phyloP scores from a whole-genome alignment of 2,113 vertebrate genomes.

The Psittacus erithacus region DNA sequence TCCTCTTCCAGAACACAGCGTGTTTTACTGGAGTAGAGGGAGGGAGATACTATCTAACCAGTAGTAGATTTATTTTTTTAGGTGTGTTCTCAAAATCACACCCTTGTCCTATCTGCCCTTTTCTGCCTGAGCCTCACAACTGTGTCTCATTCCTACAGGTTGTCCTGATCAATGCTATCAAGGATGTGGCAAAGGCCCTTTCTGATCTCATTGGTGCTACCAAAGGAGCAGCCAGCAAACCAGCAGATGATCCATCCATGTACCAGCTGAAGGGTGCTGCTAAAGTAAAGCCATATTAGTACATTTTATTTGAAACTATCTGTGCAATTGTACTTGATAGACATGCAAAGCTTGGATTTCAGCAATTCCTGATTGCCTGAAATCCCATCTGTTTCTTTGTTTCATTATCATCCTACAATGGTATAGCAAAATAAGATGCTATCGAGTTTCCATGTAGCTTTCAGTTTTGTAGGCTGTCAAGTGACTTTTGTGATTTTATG shows the following conservation, averaged over 20 bases:
- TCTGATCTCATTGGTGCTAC: slow-evolving; percentile 97
- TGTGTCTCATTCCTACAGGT: slow-evolving; percentile 76
- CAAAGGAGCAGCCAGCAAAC: slow-evolving; percentile 95
- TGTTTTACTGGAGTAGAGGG: background rate
- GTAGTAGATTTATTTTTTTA: background rate
- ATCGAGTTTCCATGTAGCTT: background rate
- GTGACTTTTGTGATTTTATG: background rate
- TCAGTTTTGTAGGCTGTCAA: background rate
- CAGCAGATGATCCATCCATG: slow-evolving; percentile 96
- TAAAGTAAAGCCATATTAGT: slow-evolving; percentile 79
- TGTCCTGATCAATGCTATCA: slow-evolving; percentile 97
- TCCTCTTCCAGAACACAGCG: background rate
- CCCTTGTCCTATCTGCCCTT: background rate
- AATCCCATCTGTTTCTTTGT: background rate
- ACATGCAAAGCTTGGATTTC: background rate
- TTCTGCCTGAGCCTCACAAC: background rate
- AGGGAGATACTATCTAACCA: background rate
- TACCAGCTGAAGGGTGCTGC: slow-evolving; percentile 98
- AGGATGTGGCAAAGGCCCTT: slow-evolving; percentile 97
- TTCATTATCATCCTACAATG: background rate
- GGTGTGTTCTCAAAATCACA: background rate
- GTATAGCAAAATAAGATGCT: background rate
- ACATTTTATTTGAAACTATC: background rate
- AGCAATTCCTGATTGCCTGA: background rate
- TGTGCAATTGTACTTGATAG: background rate